Evolutionary conservation across 2,797 vertebrate species (phyloP), one percentile per base, ranked within the genome.

Genomic region (Rhinophrynus dorsalis): DNA sequence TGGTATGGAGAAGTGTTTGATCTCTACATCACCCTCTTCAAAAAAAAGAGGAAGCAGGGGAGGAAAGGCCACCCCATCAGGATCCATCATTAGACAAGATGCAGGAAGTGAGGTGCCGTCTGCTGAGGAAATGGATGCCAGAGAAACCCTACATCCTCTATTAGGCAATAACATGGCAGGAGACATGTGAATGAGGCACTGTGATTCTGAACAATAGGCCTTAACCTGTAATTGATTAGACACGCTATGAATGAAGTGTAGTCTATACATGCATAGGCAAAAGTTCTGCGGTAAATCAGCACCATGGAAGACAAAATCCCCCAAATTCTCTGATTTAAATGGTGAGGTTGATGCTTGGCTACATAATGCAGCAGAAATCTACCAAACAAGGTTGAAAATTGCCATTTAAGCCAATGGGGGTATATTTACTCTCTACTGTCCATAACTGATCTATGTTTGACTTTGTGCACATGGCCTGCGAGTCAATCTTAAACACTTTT

Each of bases 61-160:
- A 76, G 69, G 76, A 79, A 81, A 68, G 52, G 37, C 57, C 18
- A 23, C 69, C 51, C 69, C 60, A 76, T 52, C 56, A 66, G 71
- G 47, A 56, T 59, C 73, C 42, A 30, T 78, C 70, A 73, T 76
- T 65, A 74, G n/a, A 24, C 35, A 4, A 1, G 45, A 78, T 23
- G 71, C 42, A 82, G 84, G 86, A 85, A 89, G 84, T 85, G 85
- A 86, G 84, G 66, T 82, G 80, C 78, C 0, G 82, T 86, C 86
- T 87, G 75, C 74, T 80, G 74, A 81, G 85, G 86, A 86, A 88
- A 80, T 73, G 35, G 78, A 74, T 69, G 58, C 72, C 70, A 72
- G 15, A 68, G 74, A 48, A 67, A 17, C 55, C 72, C 63, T 40
- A 42, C 50, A 72, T 58, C 62, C 75, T 67, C 76, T 57, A 32